Evolutionary conservation across 1,140 invertebrate genomes (phyloP), one percentile per base, ranked within the genome.

Genomic region (Gryon sp.): DNA sequence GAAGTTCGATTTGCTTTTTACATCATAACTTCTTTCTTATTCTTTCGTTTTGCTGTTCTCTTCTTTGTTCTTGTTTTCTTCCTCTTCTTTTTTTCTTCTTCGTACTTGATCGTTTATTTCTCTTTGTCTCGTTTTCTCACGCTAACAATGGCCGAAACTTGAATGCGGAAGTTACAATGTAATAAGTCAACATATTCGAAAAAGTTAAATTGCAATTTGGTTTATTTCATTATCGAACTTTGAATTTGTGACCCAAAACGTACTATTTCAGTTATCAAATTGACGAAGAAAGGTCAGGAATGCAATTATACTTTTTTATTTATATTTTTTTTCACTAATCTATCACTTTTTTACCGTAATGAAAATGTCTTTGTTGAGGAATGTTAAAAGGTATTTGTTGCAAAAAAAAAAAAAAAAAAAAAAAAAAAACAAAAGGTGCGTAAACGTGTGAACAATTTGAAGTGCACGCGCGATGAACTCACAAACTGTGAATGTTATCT

Each of bases 1-100:
- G 50, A 66, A 55, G 12, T 50, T 34, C 22, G 41, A 65, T 65
- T 65, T 65, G 26, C 36, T 20, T 32, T 43, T 28, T 45, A 32
- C 32, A 30, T 32, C 20, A 15, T 34, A 28, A 24, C 19, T 24
- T 41, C 30, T 32, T 59, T 50, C 32, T 41, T 45, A 53, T 26
- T 46, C 16, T 14, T 18, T 40, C 48, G 9, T 0, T 20, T 24
- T n/a, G n/a, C n/a, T n/a, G n/a, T n/a, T n/a, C n/a, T 14, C 15
- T 24, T 16, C 30, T 41, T 16, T 30, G 18, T 30, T 8, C 11
- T 32, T 15, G 11, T 34, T 36, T 32, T 32, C 28, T n/a, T n/a
- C 2, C 2, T 20, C 30, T 14, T 9, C 4, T 32, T 38, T 28
- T 60, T 24, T 43, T 32, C 36, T 32, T 32, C 28, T 32, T 34